Evolutionary conservation across 2,113 vertebrate species (phyloP).

Genomic region (Solea solea): DNA sequence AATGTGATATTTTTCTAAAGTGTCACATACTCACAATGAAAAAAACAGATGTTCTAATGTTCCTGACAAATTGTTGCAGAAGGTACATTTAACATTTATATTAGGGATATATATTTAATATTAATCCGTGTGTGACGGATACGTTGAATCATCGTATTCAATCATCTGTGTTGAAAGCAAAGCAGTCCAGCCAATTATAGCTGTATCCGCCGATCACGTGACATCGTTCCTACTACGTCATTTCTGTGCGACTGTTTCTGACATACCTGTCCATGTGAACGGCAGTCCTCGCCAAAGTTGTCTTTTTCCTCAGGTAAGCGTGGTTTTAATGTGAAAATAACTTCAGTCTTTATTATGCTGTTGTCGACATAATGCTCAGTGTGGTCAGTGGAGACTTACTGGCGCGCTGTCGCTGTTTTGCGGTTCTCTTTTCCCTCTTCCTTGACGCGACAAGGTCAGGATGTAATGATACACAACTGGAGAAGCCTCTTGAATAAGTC

Average conservation of each 20-base stretch:
- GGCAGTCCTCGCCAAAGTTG: not conserved
- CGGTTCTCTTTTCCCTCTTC: not conserved
- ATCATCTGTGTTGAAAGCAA: no score
- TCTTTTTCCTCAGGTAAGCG: constrained; percentile 51
- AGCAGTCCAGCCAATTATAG: constrained; percentile 12
- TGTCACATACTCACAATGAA: no score
- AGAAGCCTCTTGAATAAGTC: not conserved
- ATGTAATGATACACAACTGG: constrained; percentile 38
- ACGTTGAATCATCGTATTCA: no score
- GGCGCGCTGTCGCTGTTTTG: not conserved
- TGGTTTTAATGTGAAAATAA: rapidly evolving
- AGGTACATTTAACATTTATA: no score
- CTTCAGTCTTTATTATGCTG: not conserved
- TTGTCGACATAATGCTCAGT: not conserved
- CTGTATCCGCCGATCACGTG: constrained; percentile 13
- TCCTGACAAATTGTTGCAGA: no score
- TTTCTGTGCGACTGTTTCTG: constrained; percentile 59
- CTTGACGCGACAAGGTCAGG: constrained; percentile 77
- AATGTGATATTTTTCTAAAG: no score
- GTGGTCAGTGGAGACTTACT: rapidly evolving
- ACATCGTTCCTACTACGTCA: not conserved
- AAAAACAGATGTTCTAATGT: no score
- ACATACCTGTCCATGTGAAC: constrained; percentile 65
- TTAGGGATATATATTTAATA: no score
- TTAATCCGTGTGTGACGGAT: no score